phyloP scores from a whole-genome alignment of 2,888 invertebrate species.

The Cephus rjabovi region DNA sequence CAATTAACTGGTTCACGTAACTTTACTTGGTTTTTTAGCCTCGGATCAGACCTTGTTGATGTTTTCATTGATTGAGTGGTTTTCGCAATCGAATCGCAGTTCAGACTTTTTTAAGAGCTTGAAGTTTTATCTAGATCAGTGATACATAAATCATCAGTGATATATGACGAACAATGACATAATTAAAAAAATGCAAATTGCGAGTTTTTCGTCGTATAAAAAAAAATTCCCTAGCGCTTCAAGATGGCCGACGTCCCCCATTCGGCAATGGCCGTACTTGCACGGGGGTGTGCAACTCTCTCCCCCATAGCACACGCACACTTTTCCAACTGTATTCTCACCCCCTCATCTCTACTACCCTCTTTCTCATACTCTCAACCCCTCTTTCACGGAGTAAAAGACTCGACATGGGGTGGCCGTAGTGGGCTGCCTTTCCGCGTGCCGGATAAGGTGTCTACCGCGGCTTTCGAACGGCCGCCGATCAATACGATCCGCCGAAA shows the following conservation, averaged over 20 bases:
- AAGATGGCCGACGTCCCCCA: slow-evolving; percentile 1
- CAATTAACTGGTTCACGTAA: background rate
- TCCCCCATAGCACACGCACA: slow-evolving; percentile 1
- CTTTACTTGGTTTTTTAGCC: background rate
- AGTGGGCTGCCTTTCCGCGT: slow-evolving; percentile 5
- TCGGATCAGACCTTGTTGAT: background rate
- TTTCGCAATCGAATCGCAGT: background rate
- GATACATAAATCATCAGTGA: background rate
- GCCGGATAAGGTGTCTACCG: slow-evolving; percentile 5
- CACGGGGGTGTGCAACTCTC: background rate
- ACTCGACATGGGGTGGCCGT: slow-evolving; percentile 5
- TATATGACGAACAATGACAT: background rate
- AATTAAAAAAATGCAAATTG: background rate
- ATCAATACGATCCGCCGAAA: slow-evolving; percentile 7
- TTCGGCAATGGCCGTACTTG: slow-evolving; percentile 5
- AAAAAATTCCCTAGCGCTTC: background rate
- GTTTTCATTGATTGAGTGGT: background rate
- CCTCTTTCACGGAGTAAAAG: background rate
- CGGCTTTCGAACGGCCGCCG: slow-evolving; percentile 1
- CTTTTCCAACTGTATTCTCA: background rate
- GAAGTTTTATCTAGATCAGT: background rate
- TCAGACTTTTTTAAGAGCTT: background rate
- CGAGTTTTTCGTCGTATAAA: background rate
- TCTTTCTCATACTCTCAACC: background rate
- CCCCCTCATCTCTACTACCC: background rate